Percentiles rank a stretch among this genome's conserved stretches.
These are phyloP conservation scores for Eretmocerus hayati DNA, from an alignment of 2,888 invertebrate species.

Conservation along the genomic window DNA sequence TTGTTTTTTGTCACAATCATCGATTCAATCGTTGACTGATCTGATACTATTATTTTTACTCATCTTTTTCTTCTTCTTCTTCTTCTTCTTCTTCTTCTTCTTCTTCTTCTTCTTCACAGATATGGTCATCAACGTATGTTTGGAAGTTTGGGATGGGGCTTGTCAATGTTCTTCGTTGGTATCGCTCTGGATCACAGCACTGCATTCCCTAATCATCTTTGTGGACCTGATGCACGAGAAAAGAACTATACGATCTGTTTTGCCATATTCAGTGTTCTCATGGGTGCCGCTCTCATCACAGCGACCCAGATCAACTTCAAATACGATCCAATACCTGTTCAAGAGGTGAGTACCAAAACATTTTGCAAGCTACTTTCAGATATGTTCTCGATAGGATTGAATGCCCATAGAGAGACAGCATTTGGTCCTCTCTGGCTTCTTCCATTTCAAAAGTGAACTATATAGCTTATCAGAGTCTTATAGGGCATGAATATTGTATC, in stretches of 20 bases:
- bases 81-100: too few relatives aligned
- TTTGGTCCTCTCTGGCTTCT: background rate
- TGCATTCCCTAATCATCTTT: conserved; percentile 88
- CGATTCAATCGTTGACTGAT: too few relatives aligned
- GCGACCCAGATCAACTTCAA: conserved; percentile 76
- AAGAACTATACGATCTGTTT: conserved; percentile 99
- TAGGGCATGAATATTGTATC: too few relatives aligned
- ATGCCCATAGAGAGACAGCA: background rate
- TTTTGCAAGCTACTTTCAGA: background rate
- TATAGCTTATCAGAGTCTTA: too few relatives aligned
- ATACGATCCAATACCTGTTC: conserved; percentile 42
- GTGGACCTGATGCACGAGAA: conserved; percentile 81
- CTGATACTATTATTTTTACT: too few relatives aligned
- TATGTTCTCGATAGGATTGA: background rate
- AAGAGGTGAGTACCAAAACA: conserved; percentile 32
- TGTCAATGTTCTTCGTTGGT: conserved; percentile 98
- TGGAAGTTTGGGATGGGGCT: conserved; percentile 94
- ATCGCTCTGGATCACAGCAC: conserved; percentile 95
- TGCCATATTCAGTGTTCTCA: conserved; percentile 92
- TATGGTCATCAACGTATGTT: conserved; percentile 98
- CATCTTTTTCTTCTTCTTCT: too few relatives aligned
- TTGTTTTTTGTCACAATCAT: conserved; percentile 1
- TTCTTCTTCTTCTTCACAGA: conserved; percentile 40
- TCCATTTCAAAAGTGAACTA: too few relatives aligned
- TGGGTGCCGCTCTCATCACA: conserved; percentile 88